These are phyloP conservation scores for Drosophila suzukii DNA, from an alignment of 1,140 invertebrate genomes.

Conservation along the genomic window DNA sequence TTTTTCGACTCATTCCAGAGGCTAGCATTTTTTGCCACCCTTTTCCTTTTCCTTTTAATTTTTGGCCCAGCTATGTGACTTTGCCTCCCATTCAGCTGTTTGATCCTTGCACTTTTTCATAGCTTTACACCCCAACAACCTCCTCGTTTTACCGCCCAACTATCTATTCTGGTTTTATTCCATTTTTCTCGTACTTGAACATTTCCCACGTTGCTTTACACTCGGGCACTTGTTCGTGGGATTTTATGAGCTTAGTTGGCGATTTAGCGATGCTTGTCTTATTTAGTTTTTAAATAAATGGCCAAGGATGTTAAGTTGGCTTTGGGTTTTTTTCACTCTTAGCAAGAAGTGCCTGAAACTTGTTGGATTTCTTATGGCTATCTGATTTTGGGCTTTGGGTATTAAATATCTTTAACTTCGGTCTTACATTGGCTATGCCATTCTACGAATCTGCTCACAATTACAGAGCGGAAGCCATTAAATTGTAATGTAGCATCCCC, in stretches of 20 bases:
- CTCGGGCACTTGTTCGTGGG: conserved; percentile 68
- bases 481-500: conserved; percentile 63
- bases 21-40: conserved; percentile 17
- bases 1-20: conserved; percentile 22
- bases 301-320: conserved; percentile 57
- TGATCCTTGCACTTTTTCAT: conserved; percentile 80
- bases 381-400: neutral
- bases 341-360: conserved; percentile 19
- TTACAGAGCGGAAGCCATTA: conserved; percentile 60
- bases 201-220: conserved; percentile 73
- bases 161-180: conserved; percentile 29
- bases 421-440: conserved; percentile 5
- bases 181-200: conserved; percentile 50
- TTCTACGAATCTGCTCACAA: conserved; percentile 42
- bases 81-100: conserved; percentile 67
- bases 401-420: neutral
- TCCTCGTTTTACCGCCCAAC: neutral
- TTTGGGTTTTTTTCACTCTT: conserved; percentile 13
- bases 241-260: conserved; percentile 81
- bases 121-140: conserved; percentile 47
- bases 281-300: conserved; percentile 82
- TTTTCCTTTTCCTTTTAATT: conserved; percentile 33
- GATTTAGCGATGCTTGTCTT: conserved; percentile 81
- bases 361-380: conserved; percentile 13
- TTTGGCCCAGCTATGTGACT: conserved; percentile 44